Base-by-base conservation (phyloP, 2,797 vertebrate genomes). In the Neosilurus hyrtlii region DNA sequence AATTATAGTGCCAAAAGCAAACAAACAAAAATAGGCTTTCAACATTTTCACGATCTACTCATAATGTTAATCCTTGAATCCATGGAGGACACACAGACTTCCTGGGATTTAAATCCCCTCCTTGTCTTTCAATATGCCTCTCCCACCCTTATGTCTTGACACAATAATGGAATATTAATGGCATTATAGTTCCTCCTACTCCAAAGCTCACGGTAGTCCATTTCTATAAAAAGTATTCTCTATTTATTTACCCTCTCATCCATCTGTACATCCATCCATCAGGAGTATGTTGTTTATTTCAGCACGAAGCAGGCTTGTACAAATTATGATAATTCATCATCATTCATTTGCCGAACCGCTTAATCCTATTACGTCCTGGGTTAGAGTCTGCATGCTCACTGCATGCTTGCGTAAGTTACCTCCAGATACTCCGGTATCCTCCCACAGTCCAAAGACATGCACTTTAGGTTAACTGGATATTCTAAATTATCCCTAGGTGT, bases 1-100 rank as follows among this genome's bases (percentile, higher is more conserved):
- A 89, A 88, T 89, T 88, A 86, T n/a, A 71, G 20, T 37, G 65
- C 82, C 76, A 80, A 74, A 74, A 74, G 61, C 70, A 86, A 86
- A 67, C 63, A 75, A 86, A 74, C 73, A 63, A 35, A 74, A 66
- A 35, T 22, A 61, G 22, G 59, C 56, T 82, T 57, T 80, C 35
- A 62, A 79, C 35, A 73, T 61, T 78, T 37, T 65, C 61, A 26
- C 10, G 65, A 62, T 81, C 59, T 79, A 59, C 80, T 26, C 52
- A 71, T 79, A 70, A 80, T 22, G 43, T 70, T 84, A 87, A 87
- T 78, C 77, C 78, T 74, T 15, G 54, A 80, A 66, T 86, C 84
- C 66, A 24, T 20, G 54, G 73, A 86, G 83, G 83, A 77, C 84
- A 82, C 12, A 37, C 66, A 54, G 79, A 67, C 79, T 43, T 80